Evolutionary conservation across 30 jellyfish, hydroid and myxozoan genomes (phyloP), one percentile per base, ranked within the genome.

Genomic region (Sanderia malayensis): DNA sequence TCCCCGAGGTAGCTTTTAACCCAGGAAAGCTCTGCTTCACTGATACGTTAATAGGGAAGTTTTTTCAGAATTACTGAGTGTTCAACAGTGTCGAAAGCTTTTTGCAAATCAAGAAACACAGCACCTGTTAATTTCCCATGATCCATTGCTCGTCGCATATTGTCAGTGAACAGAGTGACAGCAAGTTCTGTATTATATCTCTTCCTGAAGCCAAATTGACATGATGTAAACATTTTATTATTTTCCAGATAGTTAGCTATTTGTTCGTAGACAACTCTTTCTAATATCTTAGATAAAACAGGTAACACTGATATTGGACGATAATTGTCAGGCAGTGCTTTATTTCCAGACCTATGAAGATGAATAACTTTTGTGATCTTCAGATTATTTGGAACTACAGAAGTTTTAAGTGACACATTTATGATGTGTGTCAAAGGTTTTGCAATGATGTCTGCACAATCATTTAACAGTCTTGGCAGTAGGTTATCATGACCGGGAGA

Each of bases 381-480:
- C 79, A 55, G 29, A 46, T 72, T 55, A 46, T 52, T 52, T 2
- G 80, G 34, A 27, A 55, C 84, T 49, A 72, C 58, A 72, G 79
- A 47, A 8, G 76, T 72, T 47, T 52, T 72, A 24, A 69, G 81
- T 37, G 81, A 69, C 74, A 69, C 23, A 69, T 69, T 69, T 69
- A 69, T 69, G 63, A 64, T 64, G 62, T 64, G 84, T 46, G 84
- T 52, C 84, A 72, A 55, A 72, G 84, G 80, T 46, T 46, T 72
- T 52, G 58, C 59, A 46, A 47, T 52, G 18, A 26, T 25, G 27
- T 28, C 62, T 3, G 77, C 61, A 26, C 84, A 9, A 29, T 69
- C 81, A 20, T 47, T 69, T 44, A 69, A 45, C 46, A 69, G 45
- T 44, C 44, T 69, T 44, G 81, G 81, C 20, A 73, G 81, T 33